Percentiles rank a stretch among this genome's conserved stretches.
These are phyloP conservation scores for Phenganax marumi DNA, from an alignment of 92 coral and sea anemone species.

Conservation along the genomic window DNA sequence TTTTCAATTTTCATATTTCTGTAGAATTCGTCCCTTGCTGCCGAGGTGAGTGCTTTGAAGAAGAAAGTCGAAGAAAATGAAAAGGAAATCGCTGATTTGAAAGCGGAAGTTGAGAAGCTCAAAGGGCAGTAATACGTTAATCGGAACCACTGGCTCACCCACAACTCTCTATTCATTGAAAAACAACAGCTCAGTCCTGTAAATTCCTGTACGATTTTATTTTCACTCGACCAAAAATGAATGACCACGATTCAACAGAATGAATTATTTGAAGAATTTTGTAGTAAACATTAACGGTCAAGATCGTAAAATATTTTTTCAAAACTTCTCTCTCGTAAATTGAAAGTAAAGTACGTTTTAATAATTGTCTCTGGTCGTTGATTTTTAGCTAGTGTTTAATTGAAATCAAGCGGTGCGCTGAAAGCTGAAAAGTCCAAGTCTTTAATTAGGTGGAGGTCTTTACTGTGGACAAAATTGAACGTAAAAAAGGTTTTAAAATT, in stretches of 20 bases:
- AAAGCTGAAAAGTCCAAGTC: background rate
- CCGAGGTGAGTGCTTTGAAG: background rate
- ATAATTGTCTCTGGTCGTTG: background rate
- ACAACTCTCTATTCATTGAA: background rate
- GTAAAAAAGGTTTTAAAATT: background rate
- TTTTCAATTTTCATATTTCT: too few relatives aligned
- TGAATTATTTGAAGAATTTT: background rate
- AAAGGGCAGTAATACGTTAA: background rate
- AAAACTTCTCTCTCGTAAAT: conserved; percentile 1
- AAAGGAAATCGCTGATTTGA: conserved; percentile 12
- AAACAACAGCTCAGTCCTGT: too few relatives aligned
- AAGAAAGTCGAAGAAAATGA: conserved; percentile 5
- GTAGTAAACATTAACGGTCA: background rate
- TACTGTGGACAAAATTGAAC: background rate
- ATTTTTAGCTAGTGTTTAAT: background rate
- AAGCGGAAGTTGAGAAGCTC: conserved; percentile 10
- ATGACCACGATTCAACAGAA: background rate
- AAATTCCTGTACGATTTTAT: background rate
- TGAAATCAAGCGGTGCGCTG: background rate
- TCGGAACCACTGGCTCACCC: background rate
- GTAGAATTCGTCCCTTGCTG: background rate
- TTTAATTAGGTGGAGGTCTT: background rate
- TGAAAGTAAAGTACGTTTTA: conserved; percentile 25
- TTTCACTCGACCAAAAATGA: too few relatives aligned
- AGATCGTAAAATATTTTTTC: background rate